Percentiles rank a stretch among this genome's conserved stretches.
phyloP scores from a whole-genome alignment of 2,797 vertebrate genomes.

The Cygnus olor region DNA sequence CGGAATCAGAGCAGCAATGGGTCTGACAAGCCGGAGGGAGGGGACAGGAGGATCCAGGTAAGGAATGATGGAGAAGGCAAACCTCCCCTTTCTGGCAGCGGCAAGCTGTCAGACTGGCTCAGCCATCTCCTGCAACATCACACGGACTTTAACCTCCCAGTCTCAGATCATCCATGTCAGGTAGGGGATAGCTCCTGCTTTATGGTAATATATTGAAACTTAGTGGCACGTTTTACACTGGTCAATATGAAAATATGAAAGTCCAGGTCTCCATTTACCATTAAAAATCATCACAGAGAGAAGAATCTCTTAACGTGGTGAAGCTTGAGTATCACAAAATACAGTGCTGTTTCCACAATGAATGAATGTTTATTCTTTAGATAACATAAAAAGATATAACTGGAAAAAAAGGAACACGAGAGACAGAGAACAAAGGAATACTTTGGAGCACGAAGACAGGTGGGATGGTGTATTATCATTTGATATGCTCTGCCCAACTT shows the following conservation, averaged over 20 bases:
- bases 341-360: background rate
- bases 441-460: background rate
- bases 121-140: background rate
- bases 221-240: background rate
- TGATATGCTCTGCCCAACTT: background rate
- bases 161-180: background rate
- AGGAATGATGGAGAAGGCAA: background rate
- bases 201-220: background rate
- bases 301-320: background rate
- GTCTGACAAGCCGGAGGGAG: background rate
- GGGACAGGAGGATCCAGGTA: background rate
- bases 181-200: background rate
- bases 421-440: background rate
- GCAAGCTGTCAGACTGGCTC: background rate
- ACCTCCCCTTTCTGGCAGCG: background rate
- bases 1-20: background rate
- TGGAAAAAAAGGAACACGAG: background rate
- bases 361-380: background rate
- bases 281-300: background rate
- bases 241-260: background rate
- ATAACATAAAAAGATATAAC: background rate
- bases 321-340: background rate
- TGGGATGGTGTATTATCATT: background rate
- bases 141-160: background rate
- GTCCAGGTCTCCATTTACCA: background rate